Conservation (phyloP, 2,113 vertebrate species). For the Equus przewalskii region DNA sequence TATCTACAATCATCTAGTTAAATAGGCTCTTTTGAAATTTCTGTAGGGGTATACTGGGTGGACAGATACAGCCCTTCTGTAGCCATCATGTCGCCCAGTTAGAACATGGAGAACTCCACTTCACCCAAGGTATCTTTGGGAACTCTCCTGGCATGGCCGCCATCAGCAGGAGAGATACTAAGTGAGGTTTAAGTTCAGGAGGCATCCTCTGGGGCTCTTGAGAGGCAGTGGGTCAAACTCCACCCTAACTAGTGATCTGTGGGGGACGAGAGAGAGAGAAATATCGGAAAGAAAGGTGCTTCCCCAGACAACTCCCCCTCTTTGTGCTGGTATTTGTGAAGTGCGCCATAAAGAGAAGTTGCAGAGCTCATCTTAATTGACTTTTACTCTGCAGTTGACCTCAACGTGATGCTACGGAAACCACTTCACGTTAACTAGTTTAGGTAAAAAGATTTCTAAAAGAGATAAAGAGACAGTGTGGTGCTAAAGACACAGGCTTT, state of each 20-base stretch:
- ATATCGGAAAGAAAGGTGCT: not conserved
- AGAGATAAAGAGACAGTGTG: not conserved
- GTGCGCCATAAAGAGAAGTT: not conserved
- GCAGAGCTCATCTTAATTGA: not conserved
- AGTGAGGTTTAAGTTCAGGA: not conserved
- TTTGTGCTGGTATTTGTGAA: not conserved
- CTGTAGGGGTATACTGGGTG: not conserved
- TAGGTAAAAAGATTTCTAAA: constrained; percentile 9
- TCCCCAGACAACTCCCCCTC: not conserved
- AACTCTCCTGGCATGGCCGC: not conserved
- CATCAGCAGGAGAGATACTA: not conserved
- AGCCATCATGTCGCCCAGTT: accelerated
- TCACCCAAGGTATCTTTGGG: not conserved
- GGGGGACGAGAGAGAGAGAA: not conserved
- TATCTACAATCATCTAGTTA: not conserved
- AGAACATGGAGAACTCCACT: not conserved
- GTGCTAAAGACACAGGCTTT: not conserved
- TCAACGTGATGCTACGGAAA: not conserved
- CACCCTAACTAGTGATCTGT: not conserved
- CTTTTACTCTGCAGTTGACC: not conserved
- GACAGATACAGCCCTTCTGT: not conserved
- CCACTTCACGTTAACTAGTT: not conserved
- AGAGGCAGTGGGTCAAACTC: not conserved
- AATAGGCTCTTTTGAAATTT: not conserved
- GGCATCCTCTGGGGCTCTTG: not conserved